Evolutionary conservation across 2,888 invertebrate species (phyloP), one percentile per base, ranked within the genome.

Genomic region (Smittia aterrima): DNA sequence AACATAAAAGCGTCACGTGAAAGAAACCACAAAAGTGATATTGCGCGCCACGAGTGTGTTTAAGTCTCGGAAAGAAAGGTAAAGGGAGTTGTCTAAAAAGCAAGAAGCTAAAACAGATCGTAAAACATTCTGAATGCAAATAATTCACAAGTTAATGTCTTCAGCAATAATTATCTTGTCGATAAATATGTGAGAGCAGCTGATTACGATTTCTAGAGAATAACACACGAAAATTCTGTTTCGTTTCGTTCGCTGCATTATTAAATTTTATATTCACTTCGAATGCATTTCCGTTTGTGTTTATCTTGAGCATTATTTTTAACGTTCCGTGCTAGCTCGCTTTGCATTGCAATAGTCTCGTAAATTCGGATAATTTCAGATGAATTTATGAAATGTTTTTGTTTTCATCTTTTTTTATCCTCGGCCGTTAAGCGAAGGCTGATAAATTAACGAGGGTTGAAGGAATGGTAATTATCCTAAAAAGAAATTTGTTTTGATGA

Each of bases 1-100:
- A 67, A n/a, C 47, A n/a, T 47, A 9, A 7, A 22, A n/a, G 1
- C 20, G 32, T 16, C 40, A 41, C 67, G 41, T 66, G 22, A 67
- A 67, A 41, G 67, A 67, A 67, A 67, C 67, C 67, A 67, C 67
- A 67, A 22, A 67, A 67, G 41, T 67, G 41, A 67, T 67, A 67
- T 41, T 16, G 67, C 40, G 67, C 20, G 47, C 22, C 41, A 27
- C 67, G 13, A 22, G 11, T 67, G 67, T 41, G 24, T 13, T 47
- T 32, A 47, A 16, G 9, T 32, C 24, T 24, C 27, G 0, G 38
- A 66, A 1, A 66, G 27, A 24, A 1, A 66, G 11, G 16, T 27
- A 64, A 38, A 38, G 38, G 38, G 38, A 7, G 38, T 38, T 13
- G 18, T 24, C 16, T 25, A 20, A 64, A 24, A 53, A 53, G 18